Percentiles rank a stretch among this genome's conserved stretches.
Conservation (phyloP, 1,140 invertebrate species). For the Vollenhovia emeryi region DNA sequence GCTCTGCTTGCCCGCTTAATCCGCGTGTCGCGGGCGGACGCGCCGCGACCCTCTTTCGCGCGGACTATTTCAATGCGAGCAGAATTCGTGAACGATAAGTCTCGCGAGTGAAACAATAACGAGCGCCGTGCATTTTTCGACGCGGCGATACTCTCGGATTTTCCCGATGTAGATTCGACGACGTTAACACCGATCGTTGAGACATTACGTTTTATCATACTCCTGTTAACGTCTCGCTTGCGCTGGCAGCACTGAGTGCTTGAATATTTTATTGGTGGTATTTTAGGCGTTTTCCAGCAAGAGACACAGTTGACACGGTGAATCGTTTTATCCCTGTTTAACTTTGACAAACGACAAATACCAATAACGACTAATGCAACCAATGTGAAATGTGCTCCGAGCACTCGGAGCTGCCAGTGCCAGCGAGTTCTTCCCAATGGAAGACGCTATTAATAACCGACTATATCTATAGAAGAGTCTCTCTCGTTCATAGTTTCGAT, state of each 20-base stretch:
- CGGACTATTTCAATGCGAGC: neutral
- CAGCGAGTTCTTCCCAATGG: too few relatives aligned
- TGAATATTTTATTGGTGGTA: too few relatives aligned
- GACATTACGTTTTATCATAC: neutral
- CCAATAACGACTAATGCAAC: too few relatives aligned
- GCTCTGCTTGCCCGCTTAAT: constrained; percentile 30
- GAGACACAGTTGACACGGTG: too few relatives aligned
- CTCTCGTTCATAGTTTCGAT: neutral
- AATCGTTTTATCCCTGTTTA: too few relatives aligned
- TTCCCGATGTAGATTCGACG: neutral
- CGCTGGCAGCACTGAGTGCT: too few relatives aligned
- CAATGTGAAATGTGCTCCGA: too few relatives aligned
- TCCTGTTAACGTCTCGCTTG: too few relatives aligned
- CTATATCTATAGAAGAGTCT: neutral
- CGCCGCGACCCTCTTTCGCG: constrained; percentile 1
- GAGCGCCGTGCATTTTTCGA: neutral
- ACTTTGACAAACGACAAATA: too few relatives aligned
- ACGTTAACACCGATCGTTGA: neutral
- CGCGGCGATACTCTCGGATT: neutral
- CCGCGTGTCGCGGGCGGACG: neutral
- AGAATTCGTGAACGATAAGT: neutral
- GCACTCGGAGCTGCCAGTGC: too few relatives aligned
- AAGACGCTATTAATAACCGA: neutral
- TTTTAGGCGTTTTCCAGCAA: too few relatives aligned
- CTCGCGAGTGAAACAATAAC: too few relatives aligned